Percentiles rank a stretch among this genome's conserved stretches.
These are phyloP conservation scores for Epinotia ramella DNA, from an alignment of 2,888 invertebrate species.

Conservation along the genomic window DNA sequence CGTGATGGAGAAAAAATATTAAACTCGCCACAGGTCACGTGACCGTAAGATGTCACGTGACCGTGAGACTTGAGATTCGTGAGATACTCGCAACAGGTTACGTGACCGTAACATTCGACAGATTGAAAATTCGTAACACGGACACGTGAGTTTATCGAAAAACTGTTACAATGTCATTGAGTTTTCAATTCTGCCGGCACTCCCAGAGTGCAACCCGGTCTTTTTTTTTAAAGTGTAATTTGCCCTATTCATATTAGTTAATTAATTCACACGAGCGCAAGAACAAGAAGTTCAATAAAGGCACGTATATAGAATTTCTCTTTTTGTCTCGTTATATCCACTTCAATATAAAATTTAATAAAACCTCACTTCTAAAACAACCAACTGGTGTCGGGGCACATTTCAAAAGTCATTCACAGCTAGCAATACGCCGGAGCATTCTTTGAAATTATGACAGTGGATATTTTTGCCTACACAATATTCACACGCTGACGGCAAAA, in stretches of 20 bases:
- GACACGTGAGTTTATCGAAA: too few relatives aligned
- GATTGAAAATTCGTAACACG: too few relatives aligned
- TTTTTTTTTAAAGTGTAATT: too few relatives aligned
- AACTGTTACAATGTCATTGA: too few relatives aligned
- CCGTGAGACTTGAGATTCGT: too few relatives aligned
- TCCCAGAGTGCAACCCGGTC: too few relatives aligned
- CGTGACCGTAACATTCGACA: too few relatives aligned
- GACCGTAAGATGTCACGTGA: too few relatives aligned
- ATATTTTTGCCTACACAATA: slow-evolving; percentile 50
- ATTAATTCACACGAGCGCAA: not conserved
- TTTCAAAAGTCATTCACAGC: slow-evolving; percentile 40
- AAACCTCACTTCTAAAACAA: slow-evolving; percentile 11
- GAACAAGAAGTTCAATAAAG: not conserved
- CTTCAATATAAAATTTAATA: slow-evolving; percentile 17
- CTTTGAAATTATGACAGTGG: slow-evolving; percentile 25
- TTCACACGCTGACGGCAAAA: slow-evolving; percentile 70
- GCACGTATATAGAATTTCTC: not conserved
- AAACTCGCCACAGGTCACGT: too few relatives aligned
- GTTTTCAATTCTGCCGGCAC: too few relatives aligned
- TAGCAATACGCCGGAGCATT: slow-evolving; percentile 46
- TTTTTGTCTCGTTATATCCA: not conserved
- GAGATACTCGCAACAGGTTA: too few relatives aligned
- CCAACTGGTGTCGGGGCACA: slow-evolving; percentile 2
- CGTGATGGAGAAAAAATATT: too few relatives aligned
- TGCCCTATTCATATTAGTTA: not conserved